A percentile compares a stretch with the other conserved stretches of the same genome.
Conservation (phyloP, 2,797 vertebrate species). For the Phalloptychus januarius region DNA sequence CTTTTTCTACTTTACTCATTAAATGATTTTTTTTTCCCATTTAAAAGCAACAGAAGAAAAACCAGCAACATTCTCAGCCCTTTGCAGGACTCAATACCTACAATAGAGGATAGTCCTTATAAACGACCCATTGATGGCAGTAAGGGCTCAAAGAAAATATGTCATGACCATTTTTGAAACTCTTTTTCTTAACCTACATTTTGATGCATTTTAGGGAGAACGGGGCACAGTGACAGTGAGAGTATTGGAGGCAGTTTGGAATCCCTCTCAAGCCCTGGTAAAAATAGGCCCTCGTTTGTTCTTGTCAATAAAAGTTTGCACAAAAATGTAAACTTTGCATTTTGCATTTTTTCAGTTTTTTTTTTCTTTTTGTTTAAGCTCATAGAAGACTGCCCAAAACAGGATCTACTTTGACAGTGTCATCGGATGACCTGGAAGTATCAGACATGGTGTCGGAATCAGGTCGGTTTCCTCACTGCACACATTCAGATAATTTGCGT, state of each 20-base stretch:
- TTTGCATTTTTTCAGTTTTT: slow-evolving; percentile 1
- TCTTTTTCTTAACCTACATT: not conserved
- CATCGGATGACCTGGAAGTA: slow-evolving; percentile 90
- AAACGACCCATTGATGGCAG: slow-evolving; percentile 65
- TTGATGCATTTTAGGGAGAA: slow-evolving; percentile 61
- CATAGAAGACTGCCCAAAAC: slow-evolving; percentile 81
- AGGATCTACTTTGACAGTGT: slow-evolving; percentile 83
- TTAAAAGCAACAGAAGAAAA: slow-evolving; percentile 72
- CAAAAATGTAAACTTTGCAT: slow-evolving; percentile 2
- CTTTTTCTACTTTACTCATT: not conserved
- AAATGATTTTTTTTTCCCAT: slow-evolving; percentile 12
- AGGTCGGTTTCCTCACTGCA: slow-evolving; percentile 68
- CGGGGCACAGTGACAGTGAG: slow-evolving; percentile 82
- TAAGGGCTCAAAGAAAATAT: slow-evolving; percentile 45
- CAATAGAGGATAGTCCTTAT: slow-evolving; percentile 64
- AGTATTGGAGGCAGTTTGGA: slow-evolving; percentile 87
- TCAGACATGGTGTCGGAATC: slow-evolving; percentile 80
- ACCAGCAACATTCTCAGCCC: slow-evolving; percentile 58
- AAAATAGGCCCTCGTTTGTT: slow-evolving; percentile 13
- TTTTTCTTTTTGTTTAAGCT: slow-evolving; percentile 63
- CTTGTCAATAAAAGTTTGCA: not conserved
- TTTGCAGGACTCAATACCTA: slow-evolving; percentile 51
- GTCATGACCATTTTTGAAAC: not conserved
- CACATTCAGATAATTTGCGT: not conserved
- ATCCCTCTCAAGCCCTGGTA: slow-evolving; percentile 92